Conservation (phyloP, 2,888 invertebrate species). For the Apodemia mormo region DNA sequence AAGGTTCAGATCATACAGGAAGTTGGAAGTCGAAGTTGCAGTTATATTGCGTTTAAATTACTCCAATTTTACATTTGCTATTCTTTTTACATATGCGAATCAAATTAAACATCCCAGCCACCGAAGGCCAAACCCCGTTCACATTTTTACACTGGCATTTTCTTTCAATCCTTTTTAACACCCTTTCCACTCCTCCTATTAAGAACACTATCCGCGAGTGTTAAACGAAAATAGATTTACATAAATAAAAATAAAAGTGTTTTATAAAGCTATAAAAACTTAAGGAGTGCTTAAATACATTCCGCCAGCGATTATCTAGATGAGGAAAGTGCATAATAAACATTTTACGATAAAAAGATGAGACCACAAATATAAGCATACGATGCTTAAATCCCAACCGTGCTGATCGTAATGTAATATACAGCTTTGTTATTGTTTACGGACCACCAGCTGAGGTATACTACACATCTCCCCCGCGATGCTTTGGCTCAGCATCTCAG, state of each 20-base stretch:
- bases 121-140: no score
- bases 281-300: slow-evolving; percentile 11
- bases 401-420: slow-evolving; percentile 59
- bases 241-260: slow-evolving; percentile 7
- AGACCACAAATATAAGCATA: slow-evolving; percentile 31
- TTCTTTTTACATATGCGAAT: no score
- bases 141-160: no score
- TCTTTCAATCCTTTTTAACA: no score
- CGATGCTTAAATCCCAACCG: slow-evolving; percentile 49
- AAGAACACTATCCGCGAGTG: no score
- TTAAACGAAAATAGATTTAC: no score
- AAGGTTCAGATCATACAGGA: no score
- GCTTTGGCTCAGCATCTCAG: slow-evolving; percentile 54
- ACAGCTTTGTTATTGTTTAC: slow-evolving; percentile 70
- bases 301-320: slow-evolving; percentile 12
- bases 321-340: slow-evolving; percentile 21
- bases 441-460: slow-evolving; percentile 65
- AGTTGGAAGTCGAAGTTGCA: no score
- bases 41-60: no score
- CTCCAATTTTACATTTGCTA: no score
- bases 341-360: slow-evolving; percentile 17
- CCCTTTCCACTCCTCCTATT: no score
- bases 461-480: slow-evolving; percentile 68
- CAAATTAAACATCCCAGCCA: no score
- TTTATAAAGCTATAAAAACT: slow-evolving; percentile 7